These are phyloP conservation scores for Alectura lathami DNA, from an alignment of 2,113 vertebrate species.

Conservation along the genomic window DNA sequence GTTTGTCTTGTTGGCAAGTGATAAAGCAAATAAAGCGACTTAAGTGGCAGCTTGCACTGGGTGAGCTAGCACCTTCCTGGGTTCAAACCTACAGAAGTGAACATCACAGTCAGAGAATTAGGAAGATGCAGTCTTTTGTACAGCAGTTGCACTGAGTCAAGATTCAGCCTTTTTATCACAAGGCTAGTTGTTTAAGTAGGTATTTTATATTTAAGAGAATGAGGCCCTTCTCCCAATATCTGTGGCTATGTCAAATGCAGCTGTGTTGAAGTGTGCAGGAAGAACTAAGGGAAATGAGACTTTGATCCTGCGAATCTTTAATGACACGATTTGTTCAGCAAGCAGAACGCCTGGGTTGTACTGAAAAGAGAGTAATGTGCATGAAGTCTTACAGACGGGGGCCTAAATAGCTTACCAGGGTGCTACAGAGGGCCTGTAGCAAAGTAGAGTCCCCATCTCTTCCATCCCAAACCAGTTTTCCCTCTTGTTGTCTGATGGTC, in stretches of 20 bases:
- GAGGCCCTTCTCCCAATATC: neutral
- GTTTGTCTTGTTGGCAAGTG: neutral
- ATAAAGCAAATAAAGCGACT: constrained; percentile 7
- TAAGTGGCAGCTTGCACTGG: neutral
- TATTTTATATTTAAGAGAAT: neutral
- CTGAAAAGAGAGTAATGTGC: neutral
- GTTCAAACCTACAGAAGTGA: neutral
- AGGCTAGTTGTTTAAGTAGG: neutral
- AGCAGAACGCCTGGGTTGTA: neutral
- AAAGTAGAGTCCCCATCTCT: neutral
- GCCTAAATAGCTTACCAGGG: neutral
- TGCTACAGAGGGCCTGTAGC: neutral
- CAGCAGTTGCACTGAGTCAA: neutral
- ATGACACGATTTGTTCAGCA: neutral
- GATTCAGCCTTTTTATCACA: neutral
- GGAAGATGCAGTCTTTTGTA: neutral
- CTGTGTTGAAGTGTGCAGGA: neutral
- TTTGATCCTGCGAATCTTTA: neutral
- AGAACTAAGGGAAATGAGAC: neutral
- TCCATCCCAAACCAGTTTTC: neutral
- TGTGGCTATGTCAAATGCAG: neutral
- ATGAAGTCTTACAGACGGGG: neutral
- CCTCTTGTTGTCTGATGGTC: neutral
- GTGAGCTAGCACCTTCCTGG: neutral
- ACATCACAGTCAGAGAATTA: neutral